phyloP scores from a whole-genome alignment of 2,113 vertebrate genomes.

The Ochotona princeps region DNA sequence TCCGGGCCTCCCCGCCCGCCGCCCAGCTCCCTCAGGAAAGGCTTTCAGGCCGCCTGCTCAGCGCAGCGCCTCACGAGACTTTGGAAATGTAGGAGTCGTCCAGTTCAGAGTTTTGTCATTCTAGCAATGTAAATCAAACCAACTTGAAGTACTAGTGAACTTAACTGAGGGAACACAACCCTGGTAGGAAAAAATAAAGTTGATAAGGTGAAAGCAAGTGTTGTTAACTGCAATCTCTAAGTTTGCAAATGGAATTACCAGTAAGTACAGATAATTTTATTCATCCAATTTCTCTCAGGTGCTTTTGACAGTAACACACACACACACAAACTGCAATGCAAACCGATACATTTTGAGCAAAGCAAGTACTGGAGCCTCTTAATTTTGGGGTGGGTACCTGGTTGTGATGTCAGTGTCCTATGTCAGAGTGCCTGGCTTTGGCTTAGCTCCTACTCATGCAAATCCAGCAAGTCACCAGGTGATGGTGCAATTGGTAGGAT shows the following conservation, averaged over 20 bases:
- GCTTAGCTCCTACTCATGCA: too few species aligned
- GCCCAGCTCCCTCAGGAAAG: not conserved
- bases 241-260: not conserved
- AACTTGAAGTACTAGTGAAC: not conserved
- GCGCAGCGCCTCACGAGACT: too few species aligned
- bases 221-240: slow-evolving; percentile 22
- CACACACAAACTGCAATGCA: not conserved
- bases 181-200: not conserved
- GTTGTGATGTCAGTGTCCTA: too few species aligned
- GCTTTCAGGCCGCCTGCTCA: not conserved
- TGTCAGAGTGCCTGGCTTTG: too few species aligned
- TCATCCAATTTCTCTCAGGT: not conserved
- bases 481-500: too few species aligned
- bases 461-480: too few species aligned
- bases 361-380: not conserved
- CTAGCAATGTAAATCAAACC: not conserved
- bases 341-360: not conserved
- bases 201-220: not conserved
- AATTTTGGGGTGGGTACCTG: too few species aligned
- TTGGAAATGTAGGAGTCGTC: not conserved
- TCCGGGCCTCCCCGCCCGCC: not conserved
- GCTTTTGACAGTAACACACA: slow-evolving; percentile 16
- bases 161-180: not conserved
- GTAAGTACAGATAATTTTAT: not conserved
- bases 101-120: not conserved